A percentile compares a stretch with the other conserved stretches of the same genome.
These are phyloP conservation scores for Bembecia ichneumoniformis DNA, from an alignment of 2,888 invertebrate genomes.

Conservation along the genomic window DNA sequence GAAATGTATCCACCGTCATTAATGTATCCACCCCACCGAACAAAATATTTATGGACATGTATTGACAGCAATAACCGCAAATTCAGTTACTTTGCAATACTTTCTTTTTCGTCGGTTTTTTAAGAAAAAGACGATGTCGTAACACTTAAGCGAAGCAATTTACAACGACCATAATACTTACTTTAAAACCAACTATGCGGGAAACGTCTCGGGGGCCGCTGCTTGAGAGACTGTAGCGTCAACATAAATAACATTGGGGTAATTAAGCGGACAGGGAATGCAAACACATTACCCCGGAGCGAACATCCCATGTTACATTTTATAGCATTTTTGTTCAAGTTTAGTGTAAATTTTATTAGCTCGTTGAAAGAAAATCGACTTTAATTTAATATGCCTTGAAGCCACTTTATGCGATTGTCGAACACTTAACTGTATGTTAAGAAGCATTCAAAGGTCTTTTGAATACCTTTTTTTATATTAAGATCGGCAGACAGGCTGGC, in stretches of 20 bases:
- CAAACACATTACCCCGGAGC: conserved; percentile 12
- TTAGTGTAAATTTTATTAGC: neutral
- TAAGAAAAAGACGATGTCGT: neutral
- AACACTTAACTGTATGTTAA: too few relatives aligned
- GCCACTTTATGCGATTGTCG: too few relatives aligned
- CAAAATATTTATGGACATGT: too few relatives aligned
- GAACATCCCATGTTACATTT: conserved; percentile 16
- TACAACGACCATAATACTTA: conserved; percentile 4
- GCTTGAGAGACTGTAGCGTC: conserved; percentile 4
- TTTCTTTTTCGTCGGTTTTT: neutral
- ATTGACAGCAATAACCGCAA: too few relatives aligned
- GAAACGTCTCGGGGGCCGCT: neutral
- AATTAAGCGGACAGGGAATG: conserved; percentile 18
- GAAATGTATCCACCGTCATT: too few relatives aligned
- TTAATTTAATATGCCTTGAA: conserved; percentile 4
- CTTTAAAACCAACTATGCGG: conserved; percentile 3
- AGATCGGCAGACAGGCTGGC: too few relatives aligned
- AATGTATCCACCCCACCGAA: too few relatives aligned
- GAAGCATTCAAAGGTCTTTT: too few relatives aligned
- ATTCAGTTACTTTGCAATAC: too few relatives aligned
- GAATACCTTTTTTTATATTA: too few relatives aligned
- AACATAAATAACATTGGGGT: conserved; percentile 8
- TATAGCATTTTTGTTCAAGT: neutral
- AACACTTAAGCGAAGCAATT: conserved; percentile 1
- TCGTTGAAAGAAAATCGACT: neutral